Base-by-base conservation (phyloP, 1,140 invertebrate species). In the Bombus superbus region DNA sequence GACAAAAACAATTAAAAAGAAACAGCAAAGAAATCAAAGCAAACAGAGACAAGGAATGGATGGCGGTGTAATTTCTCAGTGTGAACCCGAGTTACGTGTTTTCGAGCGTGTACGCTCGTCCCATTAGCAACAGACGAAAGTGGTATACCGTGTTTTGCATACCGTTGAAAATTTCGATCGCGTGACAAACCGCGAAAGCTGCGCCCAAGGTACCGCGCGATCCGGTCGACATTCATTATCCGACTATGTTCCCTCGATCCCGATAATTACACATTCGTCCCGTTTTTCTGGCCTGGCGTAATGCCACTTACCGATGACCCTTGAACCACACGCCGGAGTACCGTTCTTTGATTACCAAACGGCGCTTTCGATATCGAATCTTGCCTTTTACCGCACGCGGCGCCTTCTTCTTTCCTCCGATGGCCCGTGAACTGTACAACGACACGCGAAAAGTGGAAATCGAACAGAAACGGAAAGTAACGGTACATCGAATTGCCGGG, bases 291-390 rank as follows among this genome's bases (percentile, higher is more conserved):
- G 1, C 25, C 32, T 22, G 59, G 32, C 73, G 72, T 59, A 83
- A 66, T 83, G 59, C 81, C 73, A 66, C 81, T 82, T 74, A 64
- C 81, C 57, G 40, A 0, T 32, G 81, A 76, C 81, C 81, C 42
- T 32, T 75, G 81, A 74, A 47, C 69, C 11, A 22, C 22, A 9
- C 11, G 53, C 35, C 38, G 22, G n/a, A 73, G 81, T 76, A 76
- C 81, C 81, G 81, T 83, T 83, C 71, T 47, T 83, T 47, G 53
- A 74, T 83, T 83, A n/a, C 81, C 57, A 66, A 83, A 83, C 59
- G 18, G 42, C 81, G 59, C 71, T 38, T 35, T 66, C 72, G 71
- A 53, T 76, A 76, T 76, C 81, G 72, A 83, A 66, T 35, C 68
- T 59, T 53, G 28, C 53, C 22, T 66, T 42, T 25, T 47, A 35